Evolutionary conservation across 2,113 vertebrate genomes (phyloP).

Genomic region (Tautogolabrus adspersus): DNA sequence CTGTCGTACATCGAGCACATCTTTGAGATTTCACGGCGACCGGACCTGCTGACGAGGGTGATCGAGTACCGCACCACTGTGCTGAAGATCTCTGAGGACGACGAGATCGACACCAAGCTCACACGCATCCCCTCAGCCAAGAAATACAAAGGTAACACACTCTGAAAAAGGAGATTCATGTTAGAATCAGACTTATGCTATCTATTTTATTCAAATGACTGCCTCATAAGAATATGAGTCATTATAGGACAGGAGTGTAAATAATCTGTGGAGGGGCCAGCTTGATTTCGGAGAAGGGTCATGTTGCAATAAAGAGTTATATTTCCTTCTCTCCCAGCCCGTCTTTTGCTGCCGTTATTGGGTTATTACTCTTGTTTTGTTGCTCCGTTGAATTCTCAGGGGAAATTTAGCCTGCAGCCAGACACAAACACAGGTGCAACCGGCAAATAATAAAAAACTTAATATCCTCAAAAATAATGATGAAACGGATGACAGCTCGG

Average conservation of each 20-base stretch:
- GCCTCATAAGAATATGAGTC: no score
- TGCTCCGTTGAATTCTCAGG: not conserved
- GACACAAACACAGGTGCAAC: not conserved
- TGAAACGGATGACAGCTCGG: not conserved
- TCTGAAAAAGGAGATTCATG: not conserved
- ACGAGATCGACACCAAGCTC: constrained; percentile 96
- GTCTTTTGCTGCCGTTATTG: not conserved
- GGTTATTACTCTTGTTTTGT: not conserved
- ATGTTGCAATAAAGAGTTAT: not conserved
- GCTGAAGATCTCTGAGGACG: constrained; percentile 94
- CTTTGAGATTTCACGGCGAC: constrained; percentile 94
- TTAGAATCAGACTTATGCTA: no score
- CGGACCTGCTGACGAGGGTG: constrained; percentile 92
- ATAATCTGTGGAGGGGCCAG: no score
- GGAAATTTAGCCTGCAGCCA: constrained; percentile 3
- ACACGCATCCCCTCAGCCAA: constrained; percentile 96
- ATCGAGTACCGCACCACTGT: constrained; percentile 95
- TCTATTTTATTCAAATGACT: no score
- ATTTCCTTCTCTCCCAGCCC: not conserved
- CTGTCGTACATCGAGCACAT: constrained; percentile 95
- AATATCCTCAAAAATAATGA: not conserved
- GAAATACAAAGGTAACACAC: constrained; percentile 92
- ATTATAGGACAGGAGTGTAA: not conserved
- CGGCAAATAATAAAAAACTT: not conserved
- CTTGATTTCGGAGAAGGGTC: not conserved